Percentiles rank a stretch among this genome's conserved stretches.
phyloP scores from a whole-genome alignment of 2,113 vertebrate genomes.

The Conger conger region DNA sequence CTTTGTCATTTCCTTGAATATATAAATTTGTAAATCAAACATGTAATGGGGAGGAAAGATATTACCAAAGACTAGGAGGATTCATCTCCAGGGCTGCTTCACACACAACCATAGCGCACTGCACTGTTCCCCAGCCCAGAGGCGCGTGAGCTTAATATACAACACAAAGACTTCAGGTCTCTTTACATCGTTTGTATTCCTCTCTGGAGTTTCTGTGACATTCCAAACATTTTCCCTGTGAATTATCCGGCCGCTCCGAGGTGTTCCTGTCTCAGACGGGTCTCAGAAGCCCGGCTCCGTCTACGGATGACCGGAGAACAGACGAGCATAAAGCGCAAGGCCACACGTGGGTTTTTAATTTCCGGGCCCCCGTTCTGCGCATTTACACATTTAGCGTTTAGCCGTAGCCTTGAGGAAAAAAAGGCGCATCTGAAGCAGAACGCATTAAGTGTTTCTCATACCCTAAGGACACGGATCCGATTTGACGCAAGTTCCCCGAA shows the following conservation, averaged over 20 bases:
- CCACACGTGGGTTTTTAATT: not conserved
- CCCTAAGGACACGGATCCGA: not conserved
- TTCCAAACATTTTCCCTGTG: slow-evolving; percentile 45
- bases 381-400: no score
- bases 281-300: slow-evolving; percentile 39
- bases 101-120: not conserved
- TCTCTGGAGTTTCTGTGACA: slow-evolving; percentile 48
- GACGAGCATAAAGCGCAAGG: slow-evolving; percentile 30
- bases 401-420: not conserved
- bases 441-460: not conserved
- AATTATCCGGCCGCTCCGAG: slow-evolving; percentile 46
- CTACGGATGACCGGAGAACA: slow-evolving; percentile 36
- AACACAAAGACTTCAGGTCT: slow-evolving; percentile 1
- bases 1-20: not conserved
- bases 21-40: not conserved
- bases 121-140: not conserved
- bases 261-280: slow-evolving; percentile 35
- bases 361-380: not conserved
- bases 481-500: not conserved
- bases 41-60: not conserved
- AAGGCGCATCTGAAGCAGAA: not conserved
- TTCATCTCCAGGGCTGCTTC: not conserved
- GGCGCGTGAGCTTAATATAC: slow-evolving; percentile 6
- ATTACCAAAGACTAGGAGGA: not conserved
- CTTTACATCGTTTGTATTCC: slow-evolving; percentile 42